Percentiles rank a stretch among this genome's conserved stretches.
phyloP scores from a whole-genome alignment of 2,797 vertebrate genomes.

The Acanthurus lineatus region DNA sequence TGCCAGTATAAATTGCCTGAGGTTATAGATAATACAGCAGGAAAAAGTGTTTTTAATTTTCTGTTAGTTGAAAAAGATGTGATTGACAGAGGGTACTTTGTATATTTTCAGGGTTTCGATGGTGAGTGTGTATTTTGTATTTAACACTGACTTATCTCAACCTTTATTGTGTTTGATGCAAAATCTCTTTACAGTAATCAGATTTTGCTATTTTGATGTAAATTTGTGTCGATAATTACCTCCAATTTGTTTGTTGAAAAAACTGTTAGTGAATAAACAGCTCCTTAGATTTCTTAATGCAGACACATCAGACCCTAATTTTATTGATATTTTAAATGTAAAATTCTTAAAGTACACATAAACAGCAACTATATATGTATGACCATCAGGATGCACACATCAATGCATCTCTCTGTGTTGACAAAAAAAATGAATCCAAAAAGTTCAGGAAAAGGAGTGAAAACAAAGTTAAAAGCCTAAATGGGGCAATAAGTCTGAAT shows the following conservation, averaged over 20 bases:
- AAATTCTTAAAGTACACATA: not conserved
- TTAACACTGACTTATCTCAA: too few relatives aligned
- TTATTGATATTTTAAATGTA: not conserved
- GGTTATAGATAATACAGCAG: not conserved
- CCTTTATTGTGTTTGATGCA: too few relatives aligned
- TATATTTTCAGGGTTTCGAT: not conserved
- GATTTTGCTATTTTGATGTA: too few relatives aligned
- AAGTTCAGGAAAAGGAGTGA: too few relatives aligned
- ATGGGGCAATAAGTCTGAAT: not conserved
- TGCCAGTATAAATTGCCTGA: not conserved
- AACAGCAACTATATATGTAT: not conserved
- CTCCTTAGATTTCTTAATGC: not conserved
- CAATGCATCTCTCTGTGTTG: not conserved
- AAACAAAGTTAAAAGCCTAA: too few relatives aligned
- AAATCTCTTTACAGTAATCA: too few relatives aligned
- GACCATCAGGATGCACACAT: not conserved
- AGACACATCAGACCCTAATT: not conserved
- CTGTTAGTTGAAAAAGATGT: not conserved
- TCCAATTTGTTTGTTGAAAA: not conserved
- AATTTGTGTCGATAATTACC: too few relatives aligned
- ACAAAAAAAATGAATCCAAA: not conserved
- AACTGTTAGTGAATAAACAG: not conserved
- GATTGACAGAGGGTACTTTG: not conserved
- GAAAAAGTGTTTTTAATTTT: not conserved
- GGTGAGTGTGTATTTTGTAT: not conserved